A percentile compares a stretch with the other conserved stretches of the same genome.
Conservation (phyloP, 53 echinoderm and acorn worm species). For the Stichopus horrens region DNA sequence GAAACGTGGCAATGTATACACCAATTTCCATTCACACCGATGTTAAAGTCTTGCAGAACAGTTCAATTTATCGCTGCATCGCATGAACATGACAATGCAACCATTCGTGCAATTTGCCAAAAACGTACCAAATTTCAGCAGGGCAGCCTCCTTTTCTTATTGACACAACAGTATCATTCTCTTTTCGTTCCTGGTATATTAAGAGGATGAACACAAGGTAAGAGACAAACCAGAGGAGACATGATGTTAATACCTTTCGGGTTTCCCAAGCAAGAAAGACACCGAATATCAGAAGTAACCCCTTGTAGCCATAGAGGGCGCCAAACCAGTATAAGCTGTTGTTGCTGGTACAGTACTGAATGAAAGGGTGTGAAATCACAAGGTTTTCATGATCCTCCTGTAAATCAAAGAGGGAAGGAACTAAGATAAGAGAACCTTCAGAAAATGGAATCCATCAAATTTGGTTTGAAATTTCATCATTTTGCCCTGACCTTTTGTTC, state of each 20-base stretch:
- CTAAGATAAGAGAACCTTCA: not conserved
- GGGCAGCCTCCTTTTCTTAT: no score
- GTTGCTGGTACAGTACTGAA: constrained; percentile 61
- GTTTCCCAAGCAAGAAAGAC: constrained; percentile 93
- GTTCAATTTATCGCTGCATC: no score
- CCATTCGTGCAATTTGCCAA: no score
- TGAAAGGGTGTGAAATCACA: constrained; percentile 53
- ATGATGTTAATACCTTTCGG: constrained; percentile 59
- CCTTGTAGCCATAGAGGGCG: constrained; percentile 66
- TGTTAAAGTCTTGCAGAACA: no score
- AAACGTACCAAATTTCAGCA: no score
- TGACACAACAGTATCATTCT: no score
- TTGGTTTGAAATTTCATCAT: no score
- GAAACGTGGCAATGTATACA: no score
- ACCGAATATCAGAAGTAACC: constrained; percentile 71
- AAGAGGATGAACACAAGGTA: not conserved
- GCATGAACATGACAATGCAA: no score
- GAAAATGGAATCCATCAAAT: not conserved
- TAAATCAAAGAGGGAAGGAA: not conserved
- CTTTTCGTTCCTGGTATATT: no score
- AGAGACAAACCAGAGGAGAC: not conserved
- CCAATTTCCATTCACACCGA: no score
- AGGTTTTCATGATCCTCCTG: constrained; percentile 26
- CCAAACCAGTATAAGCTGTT: constrained; percentile 62
- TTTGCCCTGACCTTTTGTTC: no score